Percentiles rank a stretch among this genome's conserved stretches.
phyloP scores from a whole-genome alignment of 2,113 vertebrate genomes.

The Taxidea taxus region DNA sequence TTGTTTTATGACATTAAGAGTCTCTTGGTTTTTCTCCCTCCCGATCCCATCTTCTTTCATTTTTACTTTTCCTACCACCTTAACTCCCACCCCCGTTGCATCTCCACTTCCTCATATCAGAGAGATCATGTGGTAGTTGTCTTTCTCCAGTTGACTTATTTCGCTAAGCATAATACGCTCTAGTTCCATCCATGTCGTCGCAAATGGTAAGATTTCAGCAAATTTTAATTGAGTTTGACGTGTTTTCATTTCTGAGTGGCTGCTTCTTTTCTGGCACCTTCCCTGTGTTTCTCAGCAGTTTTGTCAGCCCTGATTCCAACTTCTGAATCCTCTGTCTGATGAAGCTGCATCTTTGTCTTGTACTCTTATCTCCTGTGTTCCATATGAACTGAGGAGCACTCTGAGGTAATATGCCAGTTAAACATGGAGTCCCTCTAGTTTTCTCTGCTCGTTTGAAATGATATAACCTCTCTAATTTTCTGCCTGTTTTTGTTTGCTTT shows the following conservation, averaged over 20 bases:
- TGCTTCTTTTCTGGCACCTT: neutral
- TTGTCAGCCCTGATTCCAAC: neutral
- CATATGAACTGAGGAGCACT: neutral
- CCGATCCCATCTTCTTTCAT: too few species aligned
- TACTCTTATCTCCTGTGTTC: fast-evolving
- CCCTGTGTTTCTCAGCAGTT: neutral
- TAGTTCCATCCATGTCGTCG: too few species aligned
- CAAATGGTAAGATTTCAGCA: too few species aligned
- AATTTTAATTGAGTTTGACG: neutral
- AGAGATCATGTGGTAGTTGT: too few species aligned
- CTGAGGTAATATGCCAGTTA: neutral
- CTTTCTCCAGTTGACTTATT: too few species aligned
- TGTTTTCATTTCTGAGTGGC: neutral
- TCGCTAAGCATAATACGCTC: too few species aligned
- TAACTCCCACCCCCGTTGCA: too few species aligned
- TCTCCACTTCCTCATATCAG: too few species aligned
- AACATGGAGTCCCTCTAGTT: neutral
- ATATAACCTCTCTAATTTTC: neutral
- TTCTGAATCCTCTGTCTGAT: neutral
- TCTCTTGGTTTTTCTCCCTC: too few species aligned
- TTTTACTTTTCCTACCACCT: too few species aligned
- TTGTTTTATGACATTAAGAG: too few species aligned
- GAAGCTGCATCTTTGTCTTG: neutral
- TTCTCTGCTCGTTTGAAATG: neutral
- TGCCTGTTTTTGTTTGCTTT: neutral